Evolutionary conservation across 2,113 vertebrate species (phyloP).

Genomic region (Panthera tigris): DNA sequence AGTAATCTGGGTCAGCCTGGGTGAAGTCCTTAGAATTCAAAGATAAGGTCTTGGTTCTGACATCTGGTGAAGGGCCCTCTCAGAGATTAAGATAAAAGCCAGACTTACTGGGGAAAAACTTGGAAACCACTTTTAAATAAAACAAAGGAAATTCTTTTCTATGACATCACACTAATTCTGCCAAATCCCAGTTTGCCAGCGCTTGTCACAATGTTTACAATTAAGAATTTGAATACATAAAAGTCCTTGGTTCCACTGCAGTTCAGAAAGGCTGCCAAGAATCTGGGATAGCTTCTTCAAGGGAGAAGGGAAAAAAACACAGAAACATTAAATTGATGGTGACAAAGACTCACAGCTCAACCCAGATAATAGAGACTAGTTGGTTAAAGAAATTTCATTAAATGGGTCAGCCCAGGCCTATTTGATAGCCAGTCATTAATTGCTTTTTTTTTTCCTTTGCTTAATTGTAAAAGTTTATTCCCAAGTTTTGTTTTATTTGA

Average conservation of each 20-base stretch:
- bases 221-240: constrained; percentile 53
- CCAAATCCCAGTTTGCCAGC: constrained; percentile 49
- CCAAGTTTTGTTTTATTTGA: background rate
- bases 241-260: constrained; percentile 55
- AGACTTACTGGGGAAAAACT: constrained; percentile 51
- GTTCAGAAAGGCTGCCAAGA: constrained; percentile 53
- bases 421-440: background rate
- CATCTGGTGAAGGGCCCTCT: constrained; percentile 46
- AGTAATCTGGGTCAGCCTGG: constrained; percentile 44
- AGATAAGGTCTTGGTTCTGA: constrained; percentile 52
- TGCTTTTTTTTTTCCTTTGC: constrained; percentile 20
- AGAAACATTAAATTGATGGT: background rate
- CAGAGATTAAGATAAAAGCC: constrained; percentile 59
- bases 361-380: background rate
- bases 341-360: background rate
- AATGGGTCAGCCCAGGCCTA: background rate
- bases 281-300: constrained; percentile 55
- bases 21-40: constrained; percentile 54
- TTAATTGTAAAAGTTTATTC: constrained; percentile 30
- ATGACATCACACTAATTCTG: constrained; percentile 65
- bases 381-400: background rate
- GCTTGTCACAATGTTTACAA: constrained; percentile 68
- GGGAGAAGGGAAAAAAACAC: background rate
- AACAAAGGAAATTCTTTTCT: constrained; percentile 73
- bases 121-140: constrained; percentile 65